Base-by-base conservation (phyloP, 2,113 vertebrate species). In the Charina bottae region DNA sequence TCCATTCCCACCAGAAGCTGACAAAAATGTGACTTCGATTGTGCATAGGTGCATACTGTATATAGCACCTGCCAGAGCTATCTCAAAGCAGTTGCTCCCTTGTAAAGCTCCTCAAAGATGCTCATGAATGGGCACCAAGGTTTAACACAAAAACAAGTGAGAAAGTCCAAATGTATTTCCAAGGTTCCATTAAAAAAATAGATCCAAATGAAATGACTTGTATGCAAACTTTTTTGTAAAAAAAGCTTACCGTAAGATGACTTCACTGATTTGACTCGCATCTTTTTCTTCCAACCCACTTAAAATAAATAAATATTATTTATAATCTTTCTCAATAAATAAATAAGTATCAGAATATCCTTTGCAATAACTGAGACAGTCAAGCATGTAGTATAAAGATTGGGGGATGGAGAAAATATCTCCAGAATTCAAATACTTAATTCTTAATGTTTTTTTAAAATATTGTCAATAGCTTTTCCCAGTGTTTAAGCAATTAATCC, bases 401-500 rank as follows among this genome's bases (percentile, higher is more conserved):
- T 85, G 49, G 83, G 78, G 0, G 86, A 91, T 94, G 85, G 90
- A 42, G 49, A 93, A 94, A 94, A 94, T 95, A 93, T 78, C 58
- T 94, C 96, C 93, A 90, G 90, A 89, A 94, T 94, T 86, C 87
- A 96, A 96, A 94, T 94, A 88, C 49, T 92, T 90, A 0, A 0
- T 95, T 95, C 95, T 89, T 5, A 94, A n/a, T 93, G 90, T 21
- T 96, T 93, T 95, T n/a, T 0, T n/a, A n/a, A n/a, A 37, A 95
- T 68, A 94, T 89, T 92, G 94, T 95, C 92, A 95, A 96, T 96
- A 89, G 78, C 89, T 85, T 91, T 94, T 95, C 94, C 89, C 93
- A 49, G 23, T 92, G 92, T 95, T 94, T 95, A 96, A 42, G 78
- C 54, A 33, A 84, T 90, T 68, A 89, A 90, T 85, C 93, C 89